phyloP scores from a whole-genome alignment of 2,888 invertebrate species.

The Nowickia ferox region DNA sequence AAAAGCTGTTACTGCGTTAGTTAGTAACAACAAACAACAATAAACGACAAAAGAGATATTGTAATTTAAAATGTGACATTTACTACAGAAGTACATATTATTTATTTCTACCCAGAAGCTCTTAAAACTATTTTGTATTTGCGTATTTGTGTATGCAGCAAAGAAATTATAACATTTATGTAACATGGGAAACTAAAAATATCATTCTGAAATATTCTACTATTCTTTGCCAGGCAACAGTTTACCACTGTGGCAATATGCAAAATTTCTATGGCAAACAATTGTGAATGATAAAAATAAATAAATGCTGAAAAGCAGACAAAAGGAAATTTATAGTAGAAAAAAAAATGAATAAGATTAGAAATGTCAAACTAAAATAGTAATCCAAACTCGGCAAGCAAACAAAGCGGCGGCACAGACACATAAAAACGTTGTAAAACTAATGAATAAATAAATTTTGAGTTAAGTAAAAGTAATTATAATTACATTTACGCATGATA shows the following conservation, averaged over 20 bases:
- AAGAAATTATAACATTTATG: too few species aligned
- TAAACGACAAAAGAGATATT: neutral
- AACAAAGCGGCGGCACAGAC: neutral
- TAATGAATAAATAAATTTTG: too few species aligned
- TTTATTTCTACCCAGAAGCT: neutral
- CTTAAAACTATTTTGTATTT: neutral
- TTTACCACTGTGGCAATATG: slow-evolving; percentile 1
- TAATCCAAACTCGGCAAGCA: neutral
- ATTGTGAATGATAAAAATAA: neutral
- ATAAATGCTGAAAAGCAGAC: neutral
- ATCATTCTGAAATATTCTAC: neutral
- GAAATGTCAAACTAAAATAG: slow-evolving; percentile 27
- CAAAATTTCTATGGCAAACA: neutral
- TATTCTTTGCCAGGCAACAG: neutral
- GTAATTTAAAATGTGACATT: slow-evolving; percentile 14
- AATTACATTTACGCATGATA: neutral
- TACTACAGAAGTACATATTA: neutral
- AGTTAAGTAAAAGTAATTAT: neutral
- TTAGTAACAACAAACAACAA: slow-evolving; percentile 4
- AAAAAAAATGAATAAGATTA: neutral
- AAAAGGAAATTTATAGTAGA: neutral
- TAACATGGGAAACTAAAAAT: too few species aligned
- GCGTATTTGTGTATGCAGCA: too few species aligned
- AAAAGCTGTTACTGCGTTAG: slow-evolving; percentile 22
- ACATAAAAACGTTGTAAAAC: too few species aligned